Evolutionary conservation across 2,888 invertebrate species (phyloP).

Genomic region (Athripsodes cinereus): DNA sequence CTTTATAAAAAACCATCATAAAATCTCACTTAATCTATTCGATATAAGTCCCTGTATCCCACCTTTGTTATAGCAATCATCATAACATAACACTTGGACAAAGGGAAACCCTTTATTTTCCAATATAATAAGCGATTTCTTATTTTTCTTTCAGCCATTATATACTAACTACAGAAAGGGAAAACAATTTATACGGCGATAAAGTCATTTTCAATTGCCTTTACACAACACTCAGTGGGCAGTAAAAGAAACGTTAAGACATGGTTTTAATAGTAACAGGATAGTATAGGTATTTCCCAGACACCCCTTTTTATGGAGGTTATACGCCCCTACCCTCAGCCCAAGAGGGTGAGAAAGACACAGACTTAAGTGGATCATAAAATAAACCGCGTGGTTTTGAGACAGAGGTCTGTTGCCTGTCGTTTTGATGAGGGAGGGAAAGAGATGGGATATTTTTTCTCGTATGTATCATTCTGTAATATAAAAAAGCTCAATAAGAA

Average conservation of each 20-base stretch:
- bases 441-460: constrained; percentile 16
- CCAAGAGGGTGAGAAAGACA: constrained; percentile 6
- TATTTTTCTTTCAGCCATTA: background rate
- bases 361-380: constrained; percentile 28
- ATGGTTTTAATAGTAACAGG: constrained; percentile 11
- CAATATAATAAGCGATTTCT: background rate
- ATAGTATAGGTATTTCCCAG: constrained; percentile 6
- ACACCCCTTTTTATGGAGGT: background rate
- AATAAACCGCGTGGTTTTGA: constrained; percentile 26
- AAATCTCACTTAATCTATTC: no score
- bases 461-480: background rate
- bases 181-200: constrained; percentile 1
- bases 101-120: background rate
- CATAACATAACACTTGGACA: no score
- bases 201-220: constrained; percentile 16
- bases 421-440: constrained; percentile 11
- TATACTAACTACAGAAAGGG: background rate
- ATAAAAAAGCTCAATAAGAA: constrained; percentile 9
- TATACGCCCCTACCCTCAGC: no score
- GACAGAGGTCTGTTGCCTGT: constrained; percentile 23
- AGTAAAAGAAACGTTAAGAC: constrained; percentile 20
- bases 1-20: no score
- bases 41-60: no score
- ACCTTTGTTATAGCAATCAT: no score
- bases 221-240: constrained; percentile 12